Evolutionary conservation across 2,888 invertebrate species (phyloP).

Genomic region (Micoletzkya japonica): DNA sequence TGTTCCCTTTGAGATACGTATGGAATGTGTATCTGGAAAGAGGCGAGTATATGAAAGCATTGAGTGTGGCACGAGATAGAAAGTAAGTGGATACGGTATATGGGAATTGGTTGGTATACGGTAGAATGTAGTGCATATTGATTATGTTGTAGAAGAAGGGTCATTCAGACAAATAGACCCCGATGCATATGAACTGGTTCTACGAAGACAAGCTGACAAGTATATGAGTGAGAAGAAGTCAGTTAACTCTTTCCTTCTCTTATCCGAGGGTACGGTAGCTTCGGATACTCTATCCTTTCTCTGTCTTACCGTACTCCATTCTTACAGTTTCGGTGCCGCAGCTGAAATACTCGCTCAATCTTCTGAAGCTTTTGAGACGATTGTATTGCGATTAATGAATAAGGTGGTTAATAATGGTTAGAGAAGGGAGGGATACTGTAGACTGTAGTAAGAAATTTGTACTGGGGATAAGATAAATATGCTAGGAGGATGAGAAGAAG

Average conservation of each 20-base stretch:
- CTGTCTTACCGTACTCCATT: too few species aligned
- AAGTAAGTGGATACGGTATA: constrained; percentile 10
- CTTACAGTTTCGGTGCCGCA: constrained; percentile 61
- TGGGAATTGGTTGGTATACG: background rate
- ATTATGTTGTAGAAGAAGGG: background rate
- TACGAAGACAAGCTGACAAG: constrained; percentile 58
- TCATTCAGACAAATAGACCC: constrained; percentile 39
- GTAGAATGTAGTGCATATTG: background rate
- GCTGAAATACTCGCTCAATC: constrained; percentile 88
- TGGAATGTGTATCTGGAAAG: constrained; percentile 59
- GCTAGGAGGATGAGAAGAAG: constrained; percentile 71
- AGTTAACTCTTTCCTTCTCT: constrained; percentile 11
- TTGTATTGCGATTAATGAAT: constrained; percentile 86
- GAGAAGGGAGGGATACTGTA: too few species aligned
- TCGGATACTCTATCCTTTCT: background rate
- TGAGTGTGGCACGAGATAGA: constrained; percentile 38
- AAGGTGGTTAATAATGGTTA: constrained; percentile 42
- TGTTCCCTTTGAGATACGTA: constrained; percentile 43
- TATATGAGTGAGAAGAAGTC: constrained; percentile 58
- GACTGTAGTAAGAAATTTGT: too few species aligned
- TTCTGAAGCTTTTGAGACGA: constrained; percentile 87
- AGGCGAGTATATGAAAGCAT: constrained; percentile 53
- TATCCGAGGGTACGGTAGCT: background rate
- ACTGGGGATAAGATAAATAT: too few species aligned
- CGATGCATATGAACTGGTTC: constrained; percentile 53